These are phyloP conservation scores for Hypselothyrea guttata DNA, from an alignment of 2,888 invertebrate genomes.

Conservation along the genomic window DNA sequence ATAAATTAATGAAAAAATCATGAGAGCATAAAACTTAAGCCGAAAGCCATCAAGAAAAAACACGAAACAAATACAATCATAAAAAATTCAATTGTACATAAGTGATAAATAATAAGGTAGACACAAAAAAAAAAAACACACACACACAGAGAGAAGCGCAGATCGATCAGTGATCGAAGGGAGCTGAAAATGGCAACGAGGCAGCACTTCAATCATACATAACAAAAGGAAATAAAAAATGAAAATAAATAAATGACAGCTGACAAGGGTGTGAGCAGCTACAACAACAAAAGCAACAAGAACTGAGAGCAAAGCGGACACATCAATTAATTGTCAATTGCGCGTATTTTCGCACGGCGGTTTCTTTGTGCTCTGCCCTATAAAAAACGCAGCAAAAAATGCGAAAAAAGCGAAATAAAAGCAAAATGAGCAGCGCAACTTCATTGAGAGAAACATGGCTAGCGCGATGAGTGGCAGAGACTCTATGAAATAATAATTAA, in stretches of 20 bases:
- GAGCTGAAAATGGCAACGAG: conserved; percentile 39
- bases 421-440: conserved; percentile 27
- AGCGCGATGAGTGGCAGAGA: conserved; percentile 30
- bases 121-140: conserved; percentile 37
- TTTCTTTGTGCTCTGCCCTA: conserved; percentile 58
- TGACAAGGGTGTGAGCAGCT: conserved; percentile 74
- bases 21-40: conserved; percentile 64
- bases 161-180: conserved; percentile 47
- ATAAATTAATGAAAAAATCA: conserved; percentile 74
- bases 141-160: conserved; percentile 16
- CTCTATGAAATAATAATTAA: conserved; percentile 73
- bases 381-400: conserved; percentile 21
- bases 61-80: conserved; percentile 21
- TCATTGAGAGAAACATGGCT: conserved; percentile 59
- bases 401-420: neutral
- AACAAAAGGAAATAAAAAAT: conserved; percentile 35
- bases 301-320: conserved; percentile 64
- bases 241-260: conserved; percentile 62
- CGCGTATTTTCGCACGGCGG: conserved; percentile 77
- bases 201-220: conserved; percentile 61
- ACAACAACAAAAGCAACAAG: conserved; percentile 33
- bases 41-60: conserved; percentile 33
- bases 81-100: conserved; percentile 58
- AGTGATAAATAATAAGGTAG: conserved; percentile 69
- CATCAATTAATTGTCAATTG: conserved; percentile 79